Conservation (phyloP, 2,888 invertebrate genomes). For the Dynastes hyllus region DNA sequence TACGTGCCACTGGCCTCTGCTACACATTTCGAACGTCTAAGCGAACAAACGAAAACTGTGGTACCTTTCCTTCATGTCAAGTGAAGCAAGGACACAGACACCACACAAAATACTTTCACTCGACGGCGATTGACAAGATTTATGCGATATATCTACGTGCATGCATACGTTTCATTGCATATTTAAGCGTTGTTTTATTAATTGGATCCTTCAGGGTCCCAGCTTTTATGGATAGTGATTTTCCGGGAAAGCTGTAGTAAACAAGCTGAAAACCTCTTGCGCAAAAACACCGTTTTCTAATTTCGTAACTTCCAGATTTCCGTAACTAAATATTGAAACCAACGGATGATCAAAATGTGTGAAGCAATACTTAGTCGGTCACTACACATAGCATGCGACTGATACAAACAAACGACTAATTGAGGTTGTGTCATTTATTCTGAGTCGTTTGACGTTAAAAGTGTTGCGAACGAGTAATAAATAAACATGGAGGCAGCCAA, state of each 20-base stretch:
- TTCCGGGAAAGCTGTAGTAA: conserved; percentile 15
- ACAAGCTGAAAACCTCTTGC: too few relatives aligned
- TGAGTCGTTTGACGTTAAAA: too few relatives aligned
- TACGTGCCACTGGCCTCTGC: not conserved
- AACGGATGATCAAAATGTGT: too few relatives aligned
- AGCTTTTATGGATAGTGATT: conserved; percentile 3
- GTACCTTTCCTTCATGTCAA: conserved; percentile 13
- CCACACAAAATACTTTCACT: conserved; percentile 56
- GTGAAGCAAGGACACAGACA: conserved; percentile 49
- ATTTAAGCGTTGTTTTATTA: conserved; percentile 1
- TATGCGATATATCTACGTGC: conserved; percentile 16
- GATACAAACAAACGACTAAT: too few relatives aligned
- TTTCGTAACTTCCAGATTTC: too few relatives aligned
- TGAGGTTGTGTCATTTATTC: too few relatives aligned
- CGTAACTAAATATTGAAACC: too few relatives aligned
- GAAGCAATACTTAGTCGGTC: too few relatives aligned
- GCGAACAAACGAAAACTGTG: conserved; percentile 6
- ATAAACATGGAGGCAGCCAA: too few relatives aligned
- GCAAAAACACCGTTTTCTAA: too few relatives aligned
- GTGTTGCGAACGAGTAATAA: too few relatives aligned
- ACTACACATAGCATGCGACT: too few relatives aligned
- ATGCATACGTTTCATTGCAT: conserved; percentile 8
- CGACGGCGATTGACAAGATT: conserved; percentile 5
- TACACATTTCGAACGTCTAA: conserved; percentile 11
- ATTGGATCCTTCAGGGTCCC: conserved; percentile 7